phyloP scores from a whole-genome alignment of 2,888 invertebrate species.

The Philereme transversata region DNA sequence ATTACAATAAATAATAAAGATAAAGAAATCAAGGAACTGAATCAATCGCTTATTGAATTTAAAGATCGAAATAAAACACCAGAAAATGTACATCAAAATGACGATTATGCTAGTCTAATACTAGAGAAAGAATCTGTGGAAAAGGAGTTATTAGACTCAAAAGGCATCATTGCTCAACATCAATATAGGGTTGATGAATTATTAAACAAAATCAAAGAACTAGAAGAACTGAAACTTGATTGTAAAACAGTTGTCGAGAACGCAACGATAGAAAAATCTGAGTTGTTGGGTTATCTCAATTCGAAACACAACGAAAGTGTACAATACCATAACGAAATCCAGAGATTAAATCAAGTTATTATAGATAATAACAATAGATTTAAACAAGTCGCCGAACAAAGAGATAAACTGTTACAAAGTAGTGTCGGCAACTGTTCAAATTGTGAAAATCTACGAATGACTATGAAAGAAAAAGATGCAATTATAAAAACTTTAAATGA shows the following conservation, averaged over 20 bases:
- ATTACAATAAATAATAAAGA: conserved; percentile 55
- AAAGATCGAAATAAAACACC: conserved; percentile 59
- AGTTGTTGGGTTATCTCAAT: conserved; percentile 89
- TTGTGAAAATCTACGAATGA: conserved; percentile 60
- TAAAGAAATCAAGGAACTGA: conserved; percentile 69
- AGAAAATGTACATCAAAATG: conserved; percentile 56
- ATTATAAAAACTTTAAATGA: conserved; percentile 63
- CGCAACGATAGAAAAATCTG: conserved; percentile 83
- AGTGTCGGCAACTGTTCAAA: conserved; percentile 50
- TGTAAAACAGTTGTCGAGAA: conserved; percentile 59
- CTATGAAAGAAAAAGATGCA: conserved; percentile 70
- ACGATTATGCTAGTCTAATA: conserved; percentile 58
- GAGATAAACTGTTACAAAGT: conserved; percentile 52
- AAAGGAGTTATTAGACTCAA: conserved; percentile 51
- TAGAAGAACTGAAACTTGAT: conserved; percentile 58
- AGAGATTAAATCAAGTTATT: conserved; percentile 87
- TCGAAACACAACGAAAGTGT: conserved; percentile 94
- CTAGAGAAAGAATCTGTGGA: conserved; percentile 63
- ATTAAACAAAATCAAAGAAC: conserved; percentile 47
- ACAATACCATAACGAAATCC: conserved; percentile 93
- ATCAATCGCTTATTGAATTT: conserved; percentile 62
- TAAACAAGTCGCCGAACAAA: conserved; percentile 62
- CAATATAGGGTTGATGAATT: conserved; percentile 53
- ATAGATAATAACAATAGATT: conserved; percentile 78
- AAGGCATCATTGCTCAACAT: conserved; percentile 49